Evolutionary conservation across 1,140 invertebrate genomes (phyloP), one percentile per base, ranked within the genome.

Genomic region (Phymorhynchus buccinoides): DNA sequence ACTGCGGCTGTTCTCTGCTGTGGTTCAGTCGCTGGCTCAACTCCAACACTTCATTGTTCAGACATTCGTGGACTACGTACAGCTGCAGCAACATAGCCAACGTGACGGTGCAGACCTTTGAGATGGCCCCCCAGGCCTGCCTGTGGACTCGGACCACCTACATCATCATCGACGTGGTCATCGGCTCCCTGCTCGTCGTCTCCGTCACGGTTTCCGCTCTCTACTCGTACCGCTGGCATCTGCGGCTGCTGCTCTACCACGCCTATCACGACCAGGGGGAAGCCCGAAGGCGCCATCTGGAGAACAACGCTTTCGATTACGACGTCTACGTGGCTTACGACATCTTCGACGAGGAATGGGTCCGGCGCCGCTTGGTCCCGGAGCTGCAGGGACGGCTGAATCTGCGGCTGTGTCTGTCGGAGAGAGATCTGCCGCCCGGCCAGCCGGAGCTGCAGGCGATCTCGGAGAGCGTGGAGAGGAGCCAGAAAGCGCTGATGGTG

Each of bases 361-460:
- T 82, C 9, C 80, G 37, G 14, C 27, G 16, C 9, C 14, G 22
- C 6, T 56, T 82, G 52, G 41, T 82, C 30, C 80, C 52, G 35
- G 52, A 82, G 37, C 37, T 82, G 80, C 56, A 82, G 80, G 52
- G 52, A 22, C 52, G 80, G 37, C 14, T 66, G 86, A 56, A 66
- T 0, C 52, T 89, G 30, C 39, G 79, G 7, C 81, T 89, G 12
- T 92, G 90, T 83, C 75, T 92, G 18, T 89, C 90, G 42, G 87
- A 91, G 56, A 81, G 90, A 35, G 89, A 92, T 84, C 91, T 90
- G 62, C 16, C 80, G 1, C 83, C 88, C 0, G 90, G 89, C 3
- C 44, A 80, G 48, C 85, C 68, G 18, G 90, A 89, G 32, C 42
- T 88, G 3, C 83, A 89, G 79, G 90, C 89, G 77, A 91, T 91